Evolutionary conservation across 2,797 vertebrate genomes (phyloP).

Genomic region (Schizothorax lantsangensis): DNA sequence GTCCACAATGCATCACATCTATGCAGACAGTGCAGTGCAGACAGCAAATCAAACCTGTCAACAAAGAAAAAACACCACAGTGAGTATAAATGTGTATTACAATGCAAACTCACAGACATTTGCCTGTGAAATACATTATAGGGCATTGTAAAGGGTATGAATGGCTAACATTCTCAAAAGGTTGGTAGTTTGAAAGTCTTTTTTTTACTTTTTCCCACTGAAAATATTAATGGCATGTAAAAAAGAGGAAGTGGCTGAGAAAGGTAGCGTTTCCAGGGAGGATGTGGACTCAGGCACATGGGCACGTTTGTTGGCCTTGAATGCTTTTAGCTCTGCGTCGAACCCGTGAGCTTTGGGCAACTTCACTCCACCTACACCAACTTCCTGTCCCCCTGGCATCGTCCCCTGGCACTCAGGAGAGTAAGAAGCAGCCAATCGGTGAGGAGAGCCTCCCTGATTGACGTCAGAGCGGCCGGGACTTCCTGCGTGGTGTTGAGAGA

Average conservation of each 20-base stretch:
- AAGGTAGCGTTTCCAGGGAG: constrained; percentile 73
- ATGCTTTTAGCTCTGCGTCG: constrained; percentile 50
- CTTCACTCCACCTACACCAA: constrained; percentile 66
- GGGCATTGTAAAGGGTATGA: neutral
- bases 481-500: constrained; percentile 68
- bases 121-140: neutral
- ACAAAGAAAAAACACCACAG: neutral
- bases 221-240: constrained; percentile 62
- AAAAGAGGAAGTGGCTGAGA: constrained; percentile 65
- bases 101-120: neutral
- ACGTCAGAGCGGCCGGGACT: constrained; percentile 72
- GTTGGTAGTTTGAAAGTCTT: neutral
- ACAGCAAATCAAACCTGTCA: neutral
- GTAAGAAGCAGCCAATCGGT: constrained; percentile 55
- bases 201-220: constrained; percentile 68
- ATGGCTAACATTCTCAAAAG: neutral
- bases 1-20: neutral
- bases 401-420: constrained; percentile 72
- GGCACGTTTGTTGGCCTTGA: constrained; percentile 79
- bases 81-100: neutral
- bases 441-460: constrained; percentile 70
- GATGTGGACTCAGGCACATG: constrained; percentile 76
- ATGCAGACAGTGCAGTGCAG: neutral
- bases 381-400: constrained; percentile 78
- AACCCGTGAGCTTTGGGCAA: constrained; percentile 42